Percentiles rank a stretch among this genome's conserved stretches.
phyloP scores from a whole-genome alignment of 2,113 vertebrate genomes.

The Peromyscus californicus region DNA sequence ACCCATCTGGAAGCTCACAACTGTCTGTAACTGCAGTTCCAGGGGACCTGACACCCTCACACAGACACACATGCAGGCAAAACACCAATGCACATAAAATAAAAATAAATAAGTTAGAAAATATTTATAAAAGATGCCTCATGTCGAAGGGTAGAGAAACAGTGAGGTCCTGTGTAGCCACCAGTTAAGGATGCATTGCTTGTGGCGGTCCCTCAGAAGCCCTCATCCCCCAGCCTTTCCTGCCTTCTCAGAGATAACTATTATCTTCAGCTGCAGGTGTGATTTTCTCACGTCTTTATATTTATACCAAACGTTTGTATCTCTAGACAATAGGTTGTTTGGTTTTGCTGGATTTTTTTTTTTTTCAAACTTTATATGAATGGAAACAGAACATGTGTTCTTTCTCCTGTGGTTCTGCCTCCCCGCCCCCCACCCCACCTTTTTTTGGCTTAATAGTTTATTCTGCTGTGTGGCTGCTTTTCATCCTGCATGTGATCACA shows the following conservation, averaged over 20 bases:
- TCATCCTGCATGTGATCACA: background rate
- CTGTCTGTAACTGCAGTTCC: background rate
- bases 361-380: constrained; percentile 27
- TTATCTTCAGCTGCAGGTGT: background rate
- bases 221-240: too few relatives aligned
- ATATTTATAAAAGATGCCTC: background rate
- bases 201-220: background rate
- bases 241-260: background rate
- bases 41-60: background rate
- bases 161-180: background rate
- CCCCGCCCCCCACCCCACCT: background rate
- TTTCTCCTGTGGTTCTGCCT: background rate
- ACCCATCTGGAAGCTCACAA: background rate
- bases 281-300: constrained; percentile 31
- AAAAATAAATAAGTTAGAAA: background rate
- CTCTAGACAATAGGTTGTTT: constrained; percentile 30
- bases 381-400: constrained; percentile 10
- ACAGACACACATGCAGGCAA: background rate
- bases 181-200: background rate
- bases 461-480: background rate
- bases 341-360: background rate
- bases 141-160: background rate
- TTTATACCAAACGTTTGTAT: background rate
- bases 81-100: background rate
- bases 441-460: background rate